Conservation (phyloP, 2,888 invertebrate species). For the Tipula helvola region DNA sequence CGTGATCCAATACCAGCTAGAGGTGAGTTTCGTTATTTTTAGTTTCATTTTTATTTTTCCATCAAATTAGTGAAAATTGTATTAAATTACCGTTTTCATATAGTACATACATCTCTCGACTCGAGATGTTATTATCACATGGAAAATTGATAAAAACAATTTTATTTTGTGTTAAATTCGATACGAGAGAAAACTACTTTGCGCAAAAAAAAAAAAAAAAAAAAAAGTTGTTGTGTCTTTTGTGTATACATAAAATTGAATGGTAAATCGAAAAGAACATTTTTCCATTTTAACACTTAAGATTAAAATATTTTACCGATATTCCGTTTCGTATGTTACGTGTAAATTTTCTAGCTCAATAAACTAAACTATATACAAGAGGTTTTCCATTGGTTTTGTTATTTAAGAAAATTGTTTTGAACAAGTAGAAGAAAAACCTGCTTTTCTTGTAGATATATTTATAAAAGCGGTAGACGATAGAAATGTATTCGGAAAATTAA, state of each 20-base stretch:
- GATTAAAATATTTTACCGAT: neutral
- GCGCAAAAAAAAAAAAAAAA: too few relatives aligned
- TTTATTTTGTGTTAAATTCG: neutral
- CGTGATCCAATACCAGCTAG: conserved; percentile 68
- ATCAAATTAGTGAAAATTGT: neutral
- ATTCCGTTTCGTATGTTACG: neutral
- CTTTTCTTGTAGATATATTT: neutral
- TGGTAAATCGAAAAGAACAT: neutral
- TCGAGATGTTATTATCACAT: neutral
- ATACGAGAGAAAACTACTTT: neutral
- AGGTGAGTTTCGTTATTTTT: conserved; percentile 41
- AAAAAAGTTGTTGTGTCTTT: neutral
- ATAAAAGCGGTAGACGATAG: neutral
- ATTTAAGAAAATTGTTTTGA: neutral
- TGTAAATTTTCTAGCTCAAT: neutral
- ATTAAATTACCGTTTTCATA: neutral
- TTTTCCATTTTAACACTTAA: neutral
- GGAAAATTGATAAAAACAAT: neutral
- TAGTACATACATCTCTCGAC: neutral
- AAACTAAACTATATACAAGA: neutral
- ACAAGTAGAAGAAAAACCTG: neutral
- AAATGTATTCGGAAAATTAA: neutral
- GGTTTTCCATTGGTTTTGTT: neutral
- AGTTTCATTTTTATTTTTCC: neutral
- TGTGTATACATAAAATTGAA: neutral